These are phyloP conservation scores for Ammodytes marinus DNA, from an alignment of 2,113 vertebrate genomes.

Conservation along the genomic window DNA sequence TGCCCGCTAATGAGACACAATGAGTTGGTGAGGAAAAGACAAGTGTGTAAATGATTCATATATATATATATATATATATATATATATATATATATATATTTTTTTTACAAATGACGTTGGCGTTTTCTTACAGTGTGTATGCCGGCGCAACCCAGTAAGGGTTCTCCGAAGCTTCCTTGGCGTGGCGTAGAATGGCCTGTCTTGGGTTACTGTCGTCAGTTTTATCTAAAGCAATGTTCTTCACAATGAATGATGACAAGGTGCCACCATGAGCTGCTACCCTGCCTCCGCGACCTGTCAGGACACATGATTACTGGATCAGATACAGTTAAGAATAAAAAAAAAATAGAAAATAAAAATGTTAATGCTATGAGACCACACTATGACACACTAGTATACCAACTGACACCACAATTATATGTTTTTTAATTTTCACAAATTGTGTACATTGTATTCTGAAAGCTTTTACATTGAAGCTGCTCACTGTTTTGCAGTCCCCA, in stretches of 20 bases:
- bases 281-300: constrained; percentile 93
- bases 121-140: constrained; percentile 88
- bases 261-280: constrained; percentile 97
- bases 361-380: background rate
- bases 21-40: background rate
- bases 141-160: constrained; percentile 97
- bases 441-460: background rate
- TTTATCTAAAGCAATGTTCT: constrained; percentile 98
- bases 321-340: background rate
- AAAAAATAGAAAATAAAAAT: background rate
- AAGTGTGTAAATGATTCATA: constrained; percentile 5
- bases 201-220: constrained; percentile 96
- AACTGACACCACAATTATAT: background rate
- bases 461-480: background rate
- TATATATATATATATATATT: too few species aligned
- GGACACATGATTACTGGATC: constrained; percentile 3
- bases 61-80: too few species aligned
- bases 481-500: background rate
- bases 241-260: constrained; percentile 97
- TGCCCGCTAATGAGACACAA: constrained; percentile 37
- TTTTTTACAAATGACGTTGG: background rate
- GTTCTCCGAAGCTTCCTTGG: constrained; percentile 93
- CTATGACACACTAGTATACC: background rate
- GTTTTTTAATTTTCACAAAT: background rate
- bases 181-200: constrained; percentile 96